Conservation (phyloP, 2,113 vertebrate species). For the Herpailurus yagouaroundi region DNA sequence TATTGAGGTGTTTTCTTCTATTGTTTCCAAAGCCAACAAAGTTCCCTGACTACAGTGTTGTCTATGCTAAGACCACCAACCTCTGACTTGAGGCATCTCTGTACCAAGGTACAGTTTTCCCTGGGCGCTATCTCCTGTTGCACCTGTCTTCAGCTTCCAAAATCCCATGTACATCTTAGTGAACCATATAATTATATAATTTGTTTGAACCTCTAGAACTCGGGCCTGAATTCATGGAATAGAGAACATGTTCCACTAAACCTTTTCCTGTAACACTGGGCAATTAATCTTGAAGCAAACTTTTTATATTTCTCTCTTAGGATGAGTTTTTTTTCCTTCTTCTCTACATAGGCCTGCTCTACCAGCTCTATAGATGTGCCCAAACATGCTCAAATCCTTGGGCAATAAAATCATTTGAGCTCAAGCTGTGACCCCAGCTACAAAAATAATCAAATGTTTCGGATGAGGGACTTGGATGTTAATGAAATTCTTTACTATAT, state of each 20-base stretch:
- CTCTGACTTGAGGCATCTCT: neutral
- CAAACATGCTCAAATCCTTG: constrained; percentile 27
- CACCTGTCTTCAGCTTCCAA: neutral
- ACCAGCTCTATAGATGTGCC: neutral
- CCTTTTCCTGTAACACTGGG: constrained; percentile 22
- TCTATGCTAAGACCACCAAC: neutral
- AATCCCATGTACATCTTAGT: neutral
- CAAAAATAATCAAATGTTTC: constrained; percentile 41
- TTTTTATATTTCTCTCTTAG: constrained; percentile 22
- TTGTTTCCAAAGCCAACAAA: constrained; percentile 1
- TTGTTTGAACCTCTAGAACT: constrained; percentile 4
- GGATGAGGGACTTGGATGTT: neutral
- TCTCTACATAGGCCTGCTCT: constrained; percentile 47
- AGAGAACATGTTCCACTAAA: neutral
- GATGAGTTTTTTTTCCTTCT: neutral
- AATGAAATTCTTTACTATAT: constrained; percentile 32
- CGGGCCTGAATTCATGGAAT: neutral
- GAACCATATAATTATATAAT: constrained; percentile 15
- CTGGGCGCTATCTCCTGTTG: neutral
- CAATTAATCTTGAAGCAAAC: constrained; percentile 19
- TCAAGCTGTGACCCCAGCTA: constrained; percentile 24
- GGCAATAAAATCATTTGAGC: constrained; percentile 22
- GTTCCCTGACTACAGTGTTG: neutral
- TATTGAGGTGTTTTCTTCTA: neutral
- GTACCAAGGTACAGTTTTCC: neutral